phyloP scores from a whole-genome alignment of 1,140 invertebrate species.

The Pseudomyrmex sp. region DNA sequence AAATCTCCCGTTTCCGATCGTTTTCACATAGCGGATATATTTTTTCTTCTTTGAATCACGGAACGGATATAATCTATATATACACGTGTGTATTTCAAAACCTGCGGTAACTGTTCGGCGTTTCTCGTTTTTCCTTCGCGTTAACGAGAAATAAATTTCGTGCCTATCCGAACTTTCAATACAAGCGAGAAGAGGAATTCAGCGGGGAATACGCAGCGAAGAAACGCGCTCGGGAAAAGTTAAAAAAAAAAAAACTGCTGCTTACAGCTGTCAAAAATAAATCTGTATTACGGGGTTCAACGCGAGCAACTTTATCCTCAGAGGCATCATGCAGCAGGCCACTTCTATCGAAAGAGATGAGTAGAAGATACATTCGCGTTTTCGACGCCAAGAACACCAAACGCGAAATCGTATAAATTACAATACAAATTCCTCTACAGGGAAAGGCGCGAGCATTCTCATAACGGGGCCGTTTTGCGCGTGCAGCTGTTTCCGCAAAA shows the following conservation, averaged over 20 bases:
- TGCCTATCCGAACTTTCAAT: conserved; percentile 9
- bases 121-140: not conserved
- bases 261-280: conserved; percentile 41
- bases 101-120: too few relatives aligned
- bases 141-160: conserved; percentile 36
- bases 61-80: too few relatives aligned
- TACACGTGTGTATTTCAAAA: not conserved
- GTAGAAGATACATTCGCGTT: conserved; percentile 28
- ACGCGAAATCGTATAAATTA: conserved; percentile 51
- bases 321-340: not conserved
- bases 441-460: not conserved
- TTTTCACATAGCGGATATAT: too few relatives aligned
- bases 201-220: conserved; percentile 11
- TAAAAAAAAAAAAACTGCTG: conserved; percentile 17
- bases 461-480: conserved; percentile 4
- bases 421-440: not conserved
- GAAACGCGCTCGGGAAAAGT: not conserved
- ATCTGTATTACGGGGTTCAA: conserved; percentile 22
- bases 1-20: not conserved
- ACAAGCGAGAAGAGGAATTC: not conserved
- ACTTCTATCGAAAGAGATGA: not conserved
- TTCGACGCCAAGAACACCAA: conserved; percentile 4
- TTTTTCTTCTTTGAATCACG: too few relatives aligned
- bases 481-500: conserved; percentile 33
- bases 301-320: conserved; percentile 34